phyloP scores from a whole-genome alignment of 2,888 invertebrate species.

The Cartodere bifasciata region DNA sequence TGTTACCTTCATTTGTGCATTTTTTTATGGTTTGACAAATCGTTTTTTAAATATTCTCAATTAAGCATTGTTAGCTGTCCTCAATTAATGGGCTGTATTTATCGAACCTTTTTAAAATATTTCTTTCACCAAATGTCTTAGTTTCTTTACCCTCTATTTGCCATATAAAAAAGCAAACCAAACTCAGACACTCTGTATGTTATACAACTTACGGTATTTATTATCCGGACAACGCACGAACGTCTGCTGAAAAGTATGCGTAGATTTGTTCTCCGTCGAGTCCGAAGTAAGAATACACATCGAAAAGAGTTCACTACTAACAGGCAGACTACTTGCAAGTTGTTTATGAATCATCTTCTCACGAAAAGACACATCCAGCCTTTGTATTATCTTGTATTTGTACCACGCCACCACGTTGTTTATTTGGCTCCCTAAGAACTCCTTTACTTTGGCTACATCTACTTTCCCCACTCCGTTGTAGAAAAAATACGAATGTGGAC shows the following conservation, averaged over 20 bases:
- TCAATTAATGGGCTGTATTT: too few relatives aligned
- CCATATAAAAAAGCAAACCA: too few relatives aligned
- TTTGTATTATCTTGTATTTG: conserved; percentile 44
- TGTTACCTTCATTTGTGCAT: too few relatives aligned
- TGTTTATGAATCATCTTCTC: conserved; percentile 52
- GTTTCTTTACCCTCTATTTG: too few relatives aligned
- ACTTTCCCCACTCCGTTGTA: conserved; percentile 46
- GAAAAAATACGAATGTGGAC: conserved; percentile 44
- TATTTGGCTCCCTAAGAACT: conserved; percentile 40
- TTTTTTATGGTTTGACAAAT: too few relatives aligned
- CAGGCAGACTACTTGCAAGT: conserved; percentile 44
- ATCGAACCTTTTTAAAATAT: too few relatives aligned
- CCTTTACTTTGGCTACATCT: conserved; percentile 40
- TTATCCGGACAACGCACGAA: too few relatives aligned
- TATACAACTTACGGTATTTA: too few relatives aligned
- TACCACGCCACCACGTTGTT: conserved; percentile 56
- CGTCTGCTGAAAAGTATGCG: conserved; percentile 49
- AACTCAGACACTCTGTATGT: too few relatives aligned
- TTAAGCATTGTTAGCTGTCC: too few relatives aligned
- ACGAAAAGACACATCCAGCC: conserved; percentile 44
- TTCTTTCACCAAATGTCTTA: too few relatives aligned
- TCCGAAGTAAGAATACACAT: conserved; percentile 47
- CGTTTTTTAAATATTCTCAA: too few relatives aligned
- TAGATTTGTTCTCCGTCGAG: conserved; percentile 39
- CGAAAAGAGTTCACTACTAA: conserved; percentile 46